Evolutionary conservation across 2,113 vertebrate species (phyloP).

Genomic region (Rallus limicola): DNA sequence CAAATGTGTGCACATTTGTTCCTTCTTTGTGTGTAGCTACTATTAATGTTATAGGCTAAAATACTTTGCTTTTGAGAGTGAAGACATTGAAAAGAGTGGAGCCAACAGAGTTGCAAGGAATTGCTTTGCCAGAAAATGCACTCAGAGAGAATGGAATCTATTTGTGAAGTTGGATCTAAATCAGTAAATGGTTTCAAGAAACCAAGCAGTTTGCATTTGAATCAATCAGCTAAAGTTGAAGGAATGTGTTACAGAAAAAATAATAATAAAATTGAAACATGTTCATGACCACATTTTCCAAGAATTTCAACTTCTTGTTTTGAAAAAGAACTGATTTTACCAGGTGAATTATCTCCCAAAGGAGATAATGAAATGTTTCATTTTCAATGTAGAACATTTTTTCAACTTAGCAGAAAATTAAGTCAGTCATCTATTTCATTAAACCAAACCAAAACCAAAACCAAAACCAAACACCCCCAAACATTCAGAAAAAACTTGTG

Average conservation of each 20-base stretch:
- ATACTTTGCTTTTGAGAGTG: not conserved
- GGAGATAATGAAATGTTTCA: not conserved
- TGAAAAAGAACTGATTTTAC: not conserved
- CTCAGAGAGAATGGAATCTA: conserved; percentile 41
- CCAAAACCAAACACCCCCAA: not conserved
- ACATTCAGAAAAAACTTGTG: not conserved
- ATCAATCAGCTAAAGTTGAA: not conserved
- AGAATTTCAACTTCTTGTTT: not conserved
- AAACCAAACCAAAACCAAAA: not conserved
- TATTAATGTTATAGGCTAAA: not conserved
- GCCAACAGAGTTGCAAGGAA: not conserved
- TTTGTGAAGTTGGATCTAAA: conserved; percentile 19
- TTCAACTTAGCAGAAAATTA: not conserved
- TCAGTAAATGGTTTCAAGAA: conserved; percentile 23
- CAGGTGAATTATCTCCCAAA: not conserved
- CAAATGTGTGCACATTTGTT: not conserved
- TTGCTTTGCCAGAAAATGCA: conserved; percentile 5
- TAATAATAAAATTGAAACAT: not conserved
- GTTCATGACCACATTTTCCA: not conserved
- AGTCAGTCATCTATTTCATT: not conserved
- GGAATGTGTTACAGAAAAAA: not conserved
- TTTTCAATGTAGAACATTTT: not conserved
- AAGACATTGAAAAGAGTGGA: not conserved
- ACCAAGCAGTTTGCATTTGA: not conserved
- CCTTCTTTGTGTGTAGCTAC: not conserved